Evolutionary conservation across 2,888 invertebrate genomes (phyloP).

Genomic region (Epsilonema sp.): DNA sequence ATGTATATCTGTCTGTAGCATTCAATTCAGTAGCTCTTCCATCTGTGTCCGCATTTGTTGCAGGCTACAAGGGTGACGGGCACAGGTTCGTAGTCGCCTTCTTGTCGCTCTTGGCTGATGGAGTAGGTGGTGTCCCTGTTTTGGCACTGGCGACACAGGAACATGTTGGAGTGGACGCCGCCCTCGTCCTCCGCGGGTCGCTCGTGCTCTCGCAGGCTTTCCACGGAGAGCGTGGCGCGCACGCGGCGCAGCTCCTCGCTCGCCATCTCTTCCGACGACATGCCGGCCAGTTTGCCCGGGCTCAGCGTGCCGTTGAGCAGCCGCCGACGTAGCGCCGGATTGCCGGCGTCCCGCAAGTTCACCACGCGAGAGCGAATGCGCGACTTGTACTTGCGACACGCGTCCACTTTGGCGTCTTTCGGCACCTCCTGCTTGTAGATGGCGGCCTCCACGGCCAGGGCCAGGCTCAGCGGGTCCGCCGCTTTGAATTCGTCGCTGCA

Average conservation of each 20-base stretch:
- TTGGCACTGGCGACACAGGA: constrained; percentile 1
- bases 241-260: background rate
- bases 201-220: background rate
- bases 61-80: constrained; percentile 5
- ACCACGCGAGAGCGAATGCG: background rate
- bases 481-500: background rate
- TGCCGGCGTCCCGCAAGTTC: background rate
- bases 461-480: background rate
- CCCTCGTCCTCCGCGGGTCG: background rate
- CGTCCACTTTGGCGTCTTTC: no score
- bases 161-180: background rate
- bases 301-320: background rate
- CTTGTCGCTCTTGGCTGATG: constrained; percentile 2
- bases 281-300: constrained; percentile 1
- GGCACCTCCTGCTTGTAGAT: background rate
- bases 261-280: constrained; percentile 8
- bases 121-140: constrained; percentile 6
- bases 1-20: no score
- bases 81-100: constrained; percentile 7
- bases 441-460: background rate
- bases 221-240: constrained; percentile 4
- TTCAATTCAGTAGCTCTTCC: constrained; percentile 4
- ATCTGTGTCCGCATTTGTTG: constrained; percentile 9
- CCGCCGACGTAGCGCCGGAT: background rate
- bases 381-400: background rate